phyloP scores from a whole-genome alignment of 2,888 invertebrate genomes.

The Argyresthia goedartella region DNA sequence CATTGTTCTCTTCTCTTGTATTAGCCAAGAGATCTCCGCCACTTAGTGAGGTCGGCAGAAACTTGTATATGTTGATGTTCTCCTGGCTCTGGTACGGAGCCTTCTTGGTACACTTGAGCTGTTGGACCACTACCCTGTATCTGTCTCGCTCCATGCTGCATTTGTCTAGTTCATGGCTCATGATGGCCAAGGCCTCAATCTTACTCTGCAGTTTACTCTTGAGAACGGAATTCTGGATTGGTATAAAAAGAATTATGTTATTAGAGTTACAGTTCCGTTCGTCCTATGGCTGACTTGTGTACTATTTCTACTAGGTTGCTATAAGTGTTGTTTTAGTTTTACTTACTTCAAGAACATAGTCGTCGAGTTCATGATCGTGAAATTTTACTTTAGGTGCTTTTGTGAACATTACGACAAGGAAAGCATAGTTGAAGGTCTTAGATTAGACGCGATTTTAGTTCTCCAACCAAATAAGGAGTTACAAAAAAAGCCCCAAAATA shows the following conservation, averaged over 20 bases:
- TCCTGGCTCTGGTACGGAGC: slow-evolving; percentile 23
- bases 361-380: slow-evolving; percentile 57
- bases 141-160: slow-evolving; percentile 85
- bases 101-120: slow-evolving; percentile 70
- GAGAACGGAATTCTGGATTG: slow-evolving; percentile 70
- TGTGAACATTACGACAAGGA: slow-evolving; percentile 27
- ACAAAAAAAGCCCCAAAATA: too few relatives aligned
- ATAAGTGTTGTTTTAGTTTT: neutral
- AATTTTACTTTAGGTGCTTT: slow-evolving; percentile 51
- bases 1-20: slow-evolving; percentile 71
- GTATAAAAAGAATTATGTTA: neutral
- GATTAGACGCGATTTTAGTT: too few relatives aligned
- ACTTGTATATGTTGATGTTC: slow-evolving; percentile 31
- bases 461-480: too few relatives aligned
- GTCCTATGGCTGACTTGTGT: too few relatives aligned
- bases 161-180: slow-evolving; percentile 82
- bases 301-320: too few relatives aligned
- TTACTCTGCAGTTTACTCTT: slow-evolving; percentile 85
- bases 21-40: slow-evolving; percentile 71
- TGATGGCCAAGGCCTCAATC: slow-evolving; percentile 83
- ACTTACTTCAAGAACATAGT: slow-evolving; percentile 55
- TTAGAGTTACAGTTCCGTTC: too few relatives aligned
- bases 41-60: slow-evolving; percentile 42
- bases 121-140: slow-evolving; percentile 84
- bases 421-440: neutral